phyloP scores from a whole-genome alignment of 2,797 vertebrate genomes.

The Oreonectes daqikongensis region DNA sequence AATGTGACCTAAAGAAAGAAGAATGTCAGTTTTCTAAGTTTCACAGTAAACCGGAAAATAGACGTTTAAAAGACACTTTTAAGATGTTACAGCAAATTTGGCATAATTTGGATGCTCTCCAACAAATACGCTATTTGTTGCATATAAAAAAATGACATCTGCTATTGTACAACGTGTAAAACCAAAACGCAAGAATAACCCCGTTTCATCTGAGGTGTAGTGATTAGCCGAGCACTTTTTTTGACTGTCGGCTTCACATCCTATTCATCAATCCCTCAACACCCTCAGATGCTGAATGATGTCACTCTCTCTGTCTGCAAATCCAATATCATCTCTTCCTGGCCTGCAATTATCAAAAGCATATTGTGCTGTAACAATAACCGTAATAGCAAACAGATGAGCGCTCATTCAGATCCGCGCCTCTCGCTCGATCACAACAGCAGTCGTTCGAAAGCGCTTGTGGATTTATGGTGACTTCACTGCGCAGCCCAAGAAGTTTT shows the following conservation, averaged over 20 bases:
- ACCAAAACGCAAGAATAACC: neutral
- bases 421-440: neutral
- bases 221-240: neutral
- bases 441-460: conserved; percentile 42
- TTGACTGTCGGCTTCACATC: neutral
- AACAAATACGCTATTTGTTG: too few species aligned
- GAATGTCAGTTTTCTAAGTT: too few species aligned
- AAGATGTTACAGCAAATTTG: neutral
- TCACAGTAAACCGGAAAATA: too few species aligned
- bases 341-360: conserved; percentile 5
- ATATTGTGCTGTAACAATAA: conserved; percentile 2
- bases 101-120: too few species aligned
- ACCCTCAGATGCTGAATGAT: neutral
- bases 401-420: neutral
- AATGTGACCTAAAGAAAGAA: too few species aligned
- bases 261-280: conserved; percentile 23
- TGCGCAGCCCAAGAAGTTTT: conserved; percentile 65
- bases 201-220: neutral
- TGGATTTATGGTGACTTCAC: conserved; percentile 70
- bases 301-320: neutral
- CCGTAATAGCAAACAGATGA: conserved; percentile 23
- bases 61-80: neutral
- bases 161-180: neutral
- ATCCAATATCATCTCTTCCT: conserved; percentile 13
- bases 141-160: neutral